Percentiles rank a stretch among this genome's conserved stretches.
phyloP scores from a whole-genome alignment of 2,888 invertebrate genomes.

The Acleris literana region DNA sequence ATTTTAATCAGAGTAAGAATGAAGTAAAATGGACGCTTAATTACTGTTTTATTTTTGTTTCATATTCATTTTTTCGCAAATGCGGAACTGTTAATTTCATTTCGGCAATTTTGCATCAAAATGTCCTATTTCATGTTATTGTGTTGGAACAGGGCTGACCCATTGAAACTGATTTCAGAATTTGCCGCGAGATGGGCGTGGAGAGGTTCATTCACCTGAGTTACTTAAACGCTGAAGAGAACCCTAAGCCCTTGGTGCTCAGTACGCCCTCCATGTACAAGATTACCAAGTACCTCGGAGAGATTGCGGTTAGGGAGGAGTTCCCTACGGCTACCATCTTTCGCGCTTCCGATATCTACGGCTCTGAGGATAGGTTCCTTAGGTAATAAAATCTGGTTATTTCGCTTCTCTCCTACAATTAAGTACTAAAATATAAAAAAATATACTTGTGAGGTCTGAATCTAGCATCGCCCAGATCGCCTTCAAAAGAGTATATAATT shows the following conservation, averaged over 20 bases:
- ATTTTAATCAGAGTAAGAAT: too few species aligned
- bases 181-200: conserved; percentile 90
- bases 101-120: too few species aligned
- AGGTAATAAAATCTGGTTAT: conserved; percentile 61
- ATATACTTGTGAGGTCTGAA: too few species aligned
- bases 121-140: too few species aligned
- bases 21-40: too few species aligned
- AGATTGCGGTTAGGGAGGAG: conserved; percentile 94
- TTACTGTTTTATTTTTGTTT: too few species aligned
- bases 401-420: too few species aligned
- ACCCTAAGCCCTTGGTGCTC: conserved; percentile 87
- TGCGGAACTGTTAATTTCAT: too few species aligned
- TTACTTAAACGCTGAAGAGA: conserved; percentile 89
- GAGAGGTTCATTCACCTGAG: conserved; percentile 96
- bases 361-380: conserved; percentile 94
- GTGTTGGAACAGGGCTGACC: background rate
- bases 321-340: conserved; percentile 98
- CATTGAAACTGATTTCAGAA: conserved; percentile 57
- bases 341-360: conserved; percentile 96
- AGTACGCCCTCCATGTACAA: conserved; percentile 90
- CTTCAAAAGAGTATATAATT: too few species aligned
- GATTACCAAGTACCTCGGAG: conserved; percentile 92
- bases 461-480: too few species aligned
- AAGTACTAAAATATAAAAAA: too few species aligned
- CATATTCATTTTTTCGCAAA: too few species aligned